phyloP scores from a whole-genome alignment of 1,140 invertebrate genomes.

The Brachionus koreanus region DNA sequence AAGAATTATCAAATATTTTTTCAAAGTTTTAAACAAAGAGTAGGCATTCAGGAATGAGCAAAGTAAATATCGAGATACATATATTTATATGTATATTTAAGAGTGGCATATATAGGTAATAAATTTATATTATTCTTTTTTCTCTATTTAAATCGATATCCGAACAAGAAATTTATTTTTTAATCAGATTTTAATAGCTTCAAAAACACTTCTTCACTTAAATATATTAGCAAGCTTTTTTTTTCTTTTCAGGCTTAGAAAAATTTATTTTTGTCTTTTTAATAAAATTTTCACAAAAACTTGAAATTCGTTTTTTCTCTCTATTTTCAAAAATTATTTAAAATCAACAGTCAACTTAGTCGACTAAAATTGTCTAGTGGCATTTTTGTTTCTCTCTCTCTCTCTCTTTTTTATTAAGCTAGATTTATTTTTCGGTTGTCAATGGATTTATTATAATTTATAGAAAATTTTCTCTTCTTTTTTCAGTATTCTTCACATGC shows the following conservation, averaged over 20 bases:
- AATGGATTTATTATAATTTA: constrained; percentile 43
- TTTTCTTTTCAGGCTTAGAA: neutral
- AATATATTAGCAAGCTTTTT: neutral
- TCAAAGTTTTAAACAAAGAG: neutral
- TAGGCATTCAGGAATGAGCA: neutral
- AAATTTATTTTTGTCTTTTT: constrained; percentile 35
- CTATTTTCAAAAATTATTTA: neutral
- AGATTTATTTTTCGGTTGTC: constrained; percentile 36
- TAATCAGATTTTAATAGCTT: constrained; percentile 34
- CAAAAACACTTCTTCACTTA: constrained; percentile 31
- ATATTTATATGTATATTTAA: neutral
- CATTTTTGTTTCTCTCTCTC: constrained; percentile 31
- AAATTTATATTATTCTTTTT: constrained; percentile 20
- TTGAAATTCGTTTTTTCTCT: neutral
- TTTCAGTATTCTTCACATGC: constrained; percentile 37
- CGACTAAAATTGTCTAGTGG: constrained; percentile 32
- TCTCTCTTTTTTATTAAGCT: constrained; percentile 6
- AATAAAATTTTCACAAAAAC: neutral
- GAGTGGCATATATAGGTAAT: neutral
- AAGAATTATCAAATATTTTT: constrained; percentile 5
- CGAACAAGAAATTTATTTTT: constrained; percentile 21
- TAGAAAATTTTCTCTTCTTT: neutral
- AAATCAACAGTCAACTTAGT: constrained; percentile 18
- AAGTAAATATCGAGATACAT: neutral
- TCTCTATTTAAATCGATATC: constrained; percentile 29